Base-by-base conservation (phyloP, 1,140 invertebrate species). In the Holotrichia oblita region DNA sequence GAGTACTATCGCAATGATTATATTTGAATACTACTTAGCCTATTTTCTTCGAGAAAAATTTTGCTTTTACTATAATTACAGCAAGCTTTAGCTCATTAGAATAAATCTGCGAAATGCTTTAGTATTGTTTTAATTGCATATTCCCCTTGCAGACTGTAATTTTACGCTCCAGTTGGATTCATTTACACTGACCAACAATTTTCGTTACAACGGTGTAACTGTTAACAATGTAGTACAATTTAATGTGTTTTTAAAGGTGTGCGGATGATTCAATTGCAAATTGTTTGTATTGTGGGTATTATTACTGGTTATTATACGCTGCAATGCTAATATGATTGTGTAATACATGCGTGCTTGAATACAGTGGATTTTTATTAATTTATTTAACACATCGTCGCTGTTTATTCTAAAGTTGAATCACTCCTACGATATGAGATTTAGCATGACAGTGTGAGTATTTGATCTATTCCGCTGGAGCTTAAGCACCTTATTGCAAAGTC, bases 121-220 rank as follows among this genome's bases (percentile, higher is more conserved):
- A 17, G 48, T 17, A 55, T 55, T 55, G 48, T 55, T 69, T 69
- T 22, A 34, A 27, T 27, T 34, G 22, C 61, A 69, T 69, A 17
- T n/a, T 3, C 48, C 17, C 7, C 14, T 55, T 55, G 48, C 48
- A 55, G 14, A 55, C 17, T 69, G 10, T 69, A 69, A 69, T 69
- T 74, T 74, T 74, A 40, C 73, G 73, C 73, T 74, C 73, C 73
- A 74, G 40, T 74, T 40, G 17, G 40, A 44, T n/a, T 40, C 17
- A 17, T 74, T 74, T 74, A 42, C 73, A 42, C 17, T 22, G 73
- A 20, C 41, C 34, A 34, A 9, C 40, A 27, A 20, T 74, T 74
- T 44, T 34, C 14, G 14, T 22, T 41, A 9, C n/a, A 34, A 17
- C 17, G 9, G 17, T 44, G 12, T 74, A 74, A 74, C 73, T 42